Percentiles rank a stretch among this genome's conserved stretches.
Evolutionary conservation across 2,888 invertebrate genomes (phyloP).

Genomic region (Mythimna impura): DNA sequence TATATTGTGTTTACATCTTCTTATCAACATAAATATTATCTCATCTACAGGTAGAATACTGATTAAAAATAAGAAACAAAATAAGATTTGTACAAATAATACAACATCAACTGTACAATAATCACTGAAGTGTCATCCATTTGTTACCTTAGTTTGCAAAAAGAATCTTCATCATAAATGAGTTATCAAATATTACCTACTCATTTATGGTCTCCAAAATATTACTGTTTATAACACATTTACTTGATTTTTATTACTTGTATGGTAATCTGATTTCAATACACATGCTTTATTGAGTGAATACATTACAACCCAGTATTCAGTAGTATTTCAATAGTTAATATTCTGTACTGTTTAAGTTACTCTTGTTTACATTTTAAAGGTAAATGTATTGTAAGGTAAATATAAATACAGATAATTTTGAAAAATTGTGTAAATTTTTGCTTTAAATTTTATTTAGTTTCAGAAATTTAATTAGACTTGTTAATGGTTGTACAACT

Average conservation of each 20-base stretch:
- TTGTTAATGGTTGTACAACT: neutral
- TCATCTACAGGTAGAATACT: neutral
- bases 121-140: neutral
- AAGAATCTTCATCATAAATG: neutral
- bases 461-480: neutral
- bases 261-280: neutral
- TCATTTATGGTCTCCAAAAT: neutral
- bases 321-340: neutral
- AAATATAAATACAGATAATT: too few species aligned
- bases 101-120: neutral
- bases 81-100: neutral
- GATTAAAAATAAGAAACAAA: slow-evolving; percentile 2
- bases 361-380: neutral
- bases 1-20: neutral
- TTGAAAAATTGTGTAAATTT: neutral
- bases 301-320: neutral
- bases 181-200: neutral
- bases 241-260: neutral
- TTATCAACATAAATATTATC: neutral
- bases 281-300: neutral
- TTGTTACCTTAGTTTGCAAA: neutral
- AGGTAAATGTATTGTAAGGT: too few species aligned
- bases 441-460: neutral
- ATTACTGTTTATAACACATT: neutral
- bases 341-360: too few species aligned